Base-by-base conservation (phyloP, 2,797 vertebrate genomes). In the Onychomys leucogaster region DNA sequence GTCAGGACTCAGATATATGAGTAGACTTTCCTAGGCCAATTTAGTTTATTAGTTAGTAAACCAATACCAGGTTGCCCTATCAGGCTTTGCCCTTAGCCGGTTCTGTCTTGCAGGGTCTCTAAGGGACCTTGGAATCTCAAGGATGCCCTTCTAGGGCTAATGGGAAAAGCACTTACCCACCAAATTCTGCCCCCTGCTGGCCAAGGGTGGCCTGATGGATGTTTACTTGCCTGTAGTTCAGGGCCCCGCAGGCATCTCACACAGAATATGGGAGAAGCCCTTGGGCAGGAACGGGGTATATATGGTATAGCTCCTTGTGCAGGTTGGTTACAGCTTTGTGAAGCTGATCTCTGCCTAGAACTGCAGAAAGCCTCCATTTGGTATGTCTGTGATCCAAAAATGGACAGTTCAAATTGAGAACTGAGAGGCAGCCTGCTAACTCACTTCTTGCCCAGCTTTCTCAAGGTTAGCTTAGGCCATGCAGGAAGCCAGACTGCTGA, bases 41-140 rank as follows among this genome's bases (percentile, higher is more conserved):
- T 52, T 46, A 76, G 46, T 76, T 55, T 78, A 75, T 16, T 69
- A 73, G 23, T 87, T 75, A 76, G 65, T 29, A 52, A 88, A 27
- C 16, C 43, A 16, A 14, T 49, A 25, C 49, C 14, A 76, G 75
- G 34, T 13, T 16, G n/a, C 0, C 0, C 19, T 65, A 37, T 59
- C 71, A 76, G 69, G 3, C 43, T 92, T 16, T 52, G 52, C 27
- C 46, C 12, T 83, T 41, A 32, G 0, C 37, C n/a, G 37, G 11
- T 8, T 86, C 55, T 59, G 23, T 92, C 83, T 94, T 83, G 10
- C 27, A 67, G 90, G n/a, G 37, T 84, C 76, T 76, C 83, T 88
- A 77, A 95, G 86, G 55, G 94, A 46, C 83, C 49, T 90, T 94
- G 41, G 63, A 94, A 55, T 95, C 71, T 94, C 63, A 46, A n/a